Conservation (phyloP, 2,113 vertebrate species). For the Mola mola region DNA sequence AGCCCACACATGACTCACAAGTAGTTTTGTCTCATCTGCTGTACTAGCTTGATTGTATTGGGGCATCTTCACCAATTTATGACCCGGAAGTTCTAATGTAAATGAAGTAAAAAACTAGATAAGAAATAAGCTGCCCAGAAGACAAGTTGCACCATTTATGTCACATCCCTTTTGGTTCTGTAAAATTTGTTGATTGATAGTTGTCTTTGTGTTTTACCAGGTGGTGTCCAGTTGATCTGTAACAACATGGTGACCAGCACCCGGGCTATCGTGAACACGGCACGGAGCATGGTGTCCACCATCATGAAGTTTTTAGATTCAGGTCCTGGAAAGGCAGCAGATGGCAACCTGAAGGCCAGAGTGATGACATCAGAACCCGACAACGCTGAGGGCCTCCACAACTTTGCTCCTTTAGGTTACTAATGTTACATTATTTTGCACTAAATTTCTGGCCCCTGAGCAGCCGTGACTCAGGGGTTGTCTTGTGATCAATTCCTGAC, state of each 20-base stretch:
- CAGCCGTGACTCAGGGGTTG: too few species aligned
- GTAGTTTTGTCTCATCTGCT: too few species aligned
- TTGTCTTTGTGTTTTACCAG: slow-evolving; percentile 69
- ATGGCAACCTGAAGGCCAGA: slow-evolving; percentile 93
- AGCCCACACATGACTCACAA: too few species aligned
- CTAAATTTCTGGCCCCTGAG: too few species aligned
- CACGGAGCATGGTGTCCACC: slow-evolving; percentile 99
- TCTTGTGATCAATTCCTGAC: too few species aligned
- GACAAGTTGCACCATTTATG: too few species aligned
- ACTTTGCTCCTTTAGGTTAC: slow-evolving; percentile 95
- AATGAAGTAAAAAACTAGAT: too few species aligned
- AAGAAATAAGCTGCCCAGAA: too few species aligned
- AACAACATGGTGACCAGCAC: slow-evolving; percentile 99
- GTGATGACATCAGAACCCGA: slow-evolving; percentile 97
- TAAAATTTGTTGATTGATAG: too few species aligned
- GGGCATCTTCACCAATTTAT: too few species aligned
- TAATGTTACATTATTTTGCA: neutral
- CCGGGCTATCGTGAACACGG: slow-evolving; percentile 97
- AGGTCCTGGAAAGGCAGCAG: slow-evolving; percentile 91
- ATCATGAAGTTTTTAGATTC: slow-evolving; percentile 99
- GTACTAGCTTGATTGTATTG: too few species aligned
- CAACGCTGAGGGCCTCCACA: slow-evolving; percentile 98
- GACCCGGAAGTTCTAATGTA: too few species aligned
- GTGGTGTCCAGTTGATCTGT: slow-evolving; percentile 97
- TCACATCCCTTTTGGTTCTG: neutral